Evolutionary conservation across 2,888 invertebrate species (phyloP).

Genomic region (Euclidia mi): DNA sequence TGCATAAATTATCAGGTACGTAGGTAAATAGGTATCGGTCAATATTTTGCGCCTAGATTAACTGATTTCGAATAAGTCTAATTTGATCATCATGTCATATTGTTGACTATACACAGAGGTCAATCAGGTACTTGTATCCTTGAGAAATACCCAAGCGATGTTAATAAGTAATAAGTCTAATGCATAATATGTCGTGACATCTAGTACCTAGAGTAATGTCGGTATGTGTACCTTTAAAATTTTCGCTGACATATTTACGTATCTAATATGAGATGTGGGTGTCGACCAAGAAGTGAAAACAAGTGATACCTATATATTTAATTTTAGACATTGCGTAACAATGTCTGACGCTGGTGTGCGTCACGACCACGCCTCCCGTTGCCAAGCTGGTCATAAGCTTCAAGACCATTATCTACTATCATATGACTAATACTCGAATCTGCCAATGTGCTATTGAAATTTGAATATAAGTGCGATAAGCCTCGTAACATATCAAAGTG

Average conservation of each 20-base stretch:
- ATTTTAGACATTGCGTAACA: constrained; percentile 62
- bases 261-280: constrained; percentile 26
- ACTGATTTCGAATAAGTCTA: no score
- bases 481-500: no score
- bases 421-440: constrained; percentile 38
- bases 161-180: constrained; percentile 5
- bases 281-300: constrained; percentile 34
- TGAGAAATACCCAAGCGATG: background rate
- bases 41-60: no score
- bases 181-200: constrained; percentile 15
- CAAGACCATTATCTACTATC: constrained; percentile 57
- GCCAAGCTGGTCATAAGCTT: constrained; percentile 59
- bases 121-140: background rate
- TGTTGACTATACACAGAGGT: no score
- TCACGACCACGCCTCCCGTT: constrained; percentile 84
- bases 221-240: constrained; percentile 38
- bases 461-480: constrained; percentile 20
- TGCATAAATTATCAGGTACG: background rate
- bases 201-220: background rate
- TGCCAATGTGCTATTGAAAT: constrained; percentile 6
- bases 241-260: constrained; percentile 25
- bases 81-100: no score
- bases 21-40: no score
- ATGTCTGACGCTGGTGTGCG: constrained; percentile 68
- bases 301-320: constrained; percentile 43